Evolutionary conservation across 2,888 invertebrate species (phyloP), one percentile per base, ranked within the genome.

Genomic region (Vanessa cardui): DNA sequence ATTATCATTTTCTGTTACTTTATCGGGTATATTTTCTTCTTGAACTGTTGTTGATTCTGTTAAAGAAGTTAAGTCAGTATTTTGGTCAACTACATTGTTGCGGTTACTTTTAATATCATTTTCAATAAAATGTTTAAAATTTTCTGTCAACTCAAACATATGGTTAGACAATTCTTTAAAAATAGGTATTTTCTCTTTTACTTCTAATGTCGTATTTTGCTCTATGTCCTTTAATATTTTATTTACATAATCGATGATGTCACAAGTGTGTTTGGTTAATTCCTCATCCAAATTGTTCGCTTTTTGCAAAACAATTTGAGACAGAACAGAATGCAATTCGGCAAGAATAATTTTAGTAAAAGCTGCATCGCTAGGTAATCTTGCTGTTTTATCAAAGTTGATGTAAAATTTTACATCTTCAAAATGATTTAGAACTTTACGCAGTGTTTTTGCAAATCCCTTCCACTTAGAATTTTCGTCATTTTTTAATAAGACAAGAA

Each of bases 381-480:
- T 83, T 5, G 92, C 92, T 7, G 92, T 91, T 84, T 91, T 92
- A 76, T 92, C 92, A 20, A 92, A 76, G 77, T 89, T 91, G 2
- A 92, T 87, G 68, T 91, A 92, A 78, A 92, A 92, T 68, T 91
- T 92, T 0, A 92, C 85, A 73, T 92, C 92, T 76, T 91, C 92
- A 71, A 92, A 92, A 77, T 92, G 90, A 74, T 90, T 90, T 7
- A 91, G 77, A 31, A 86, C 80, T 65, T 85, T 88, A 1, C 92
- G 82, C 60, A 92, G 68, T 15, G 83, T 82, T 70, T 88, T 89
- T 0, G 87, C 82, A 47, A 88, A 73, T 16, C 72, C 77, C 72
- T 85, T 88, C 82, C 84, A 88, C 46, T 76, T 75, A 18, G 33
- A 45, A 71, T 79, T 81, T 52, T 72, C 68, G n/a, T 77, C 72